Evolutionary conservation across 2,797 vertebrate species (phyloP).

Genomic region (Urosaurus nigricauda): DNA sequence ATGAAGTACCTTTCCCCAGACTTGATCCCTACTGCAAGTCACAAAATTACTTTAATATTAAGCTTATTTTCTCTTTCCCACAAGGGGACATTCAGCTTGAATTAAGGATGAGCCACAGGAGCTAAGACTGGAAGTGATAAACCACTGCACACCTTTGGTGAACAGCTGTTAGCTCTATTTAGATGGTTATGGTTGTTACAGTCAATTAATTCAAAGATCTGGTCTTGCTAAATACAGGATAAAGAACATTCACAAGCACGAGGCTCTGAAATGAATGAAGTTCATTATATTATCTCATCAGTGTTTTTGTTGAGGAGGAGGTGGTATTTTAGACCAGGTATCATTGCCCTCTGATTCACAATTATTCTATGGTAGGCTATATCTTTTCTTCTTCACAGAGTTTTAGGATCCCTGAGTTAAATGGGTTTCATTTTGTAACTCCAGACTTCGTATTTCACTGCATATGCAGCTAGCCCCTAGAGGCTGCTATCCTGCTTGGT

Average conservation of each 20-base stretch:
- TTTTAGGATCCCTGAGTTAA: background rate
- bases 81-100: constrained; percentile 36
- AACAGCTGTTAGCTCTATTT: constrained; percentile 50
- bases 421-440: background rate
- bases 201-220: constrained; percentile 50
- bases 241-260: constrained; percentile 13
- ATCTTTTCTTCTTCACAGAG: background rate
- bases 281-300: constrained; percentile 1
- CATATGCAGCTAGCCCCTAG: background rate
- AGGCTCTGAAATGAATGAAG: constrained; percentile 21
- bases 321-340: background rate
- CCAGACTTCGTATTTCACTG: background rate
- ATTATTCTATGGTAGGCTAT: background rate
- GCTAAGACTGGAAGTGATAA: constrained; percentile 26
- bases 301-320: background rate
- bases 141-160: constrained; percentile 24
- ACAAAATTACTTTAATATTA: constrained; percentile 54
- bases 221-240: constrained; percentile 29
- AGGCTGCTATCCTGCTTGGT: background rate
- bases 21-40: constrained; percentile 2
- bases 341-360: background rate
- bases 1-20: background rate
- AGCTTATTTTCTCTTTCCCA: constrained; percentile 41
- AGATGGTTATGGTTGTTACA: constrained; percentile 37
- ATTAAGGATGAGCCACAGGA: constrained; percentile 46